Evolutionary conservation across 2,113 vertebrate species (phyloP), one percentile per base, ranked within the genome.

Genomic region (Heterotis niloticus): DNA sequence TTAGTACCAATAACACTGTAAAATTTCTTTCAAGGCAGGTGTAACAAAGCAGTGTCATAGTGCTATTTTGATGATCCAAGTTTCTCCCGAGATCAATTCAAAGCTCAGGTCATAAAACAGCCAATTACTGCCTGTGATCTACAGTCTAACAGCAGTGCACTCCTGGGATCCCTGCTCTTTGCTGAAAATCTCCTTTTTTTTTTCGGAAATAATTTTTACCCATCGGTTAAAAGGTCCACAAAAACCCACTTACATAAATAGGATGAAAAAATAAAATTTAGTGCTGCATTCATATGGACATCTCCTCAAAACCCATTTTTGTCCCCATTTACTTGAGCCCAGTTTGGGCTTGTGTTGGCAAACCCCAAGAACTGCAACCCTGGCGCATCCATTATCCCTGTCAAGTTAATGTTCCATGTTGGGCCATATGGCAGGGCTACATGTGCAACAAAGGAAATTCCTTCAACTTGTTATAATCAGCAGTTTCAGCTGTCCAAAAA

Each of bases 341-440:
- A 77, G 44, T 66, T 75, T 34, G 52, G 34, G 78, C 79, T 83
- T 79, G 81, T 80, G 54, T 79, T 80, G 73, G 78, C 76, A 64
- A 78, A 72, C 75, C 79, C 81, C 16, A 78, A 81, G 77, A 80
- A 80, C 75, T 72, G 80, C 70, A 79, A 60, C 67, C 51, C 67
- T 87, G 91, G 90, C 89, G 94, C 91, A 94, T 95, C 94, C 90
- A 94, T 95, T 95, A 95, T 92, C 91, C 90, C 90, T 94, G 92
- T 95, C 93, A 96, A 93, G 92, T 94, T 95, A 96, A 96, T 95
- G 95, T 95, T 93, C 91, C 93, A 89, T 95, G 93, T 93, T 92
- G 90, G 92, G 92, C 95, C 95, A 95, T 95, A 95, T 95, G 95
- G 93, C 90, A 87, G 83, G 89, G 90, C 92, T 94, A 92, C 90